These are phyloP conservation scores for Furnarius figulus DNA, from an alignment of 2,113 vertebrate genomes.

Conservation along the genomic window DNA sequence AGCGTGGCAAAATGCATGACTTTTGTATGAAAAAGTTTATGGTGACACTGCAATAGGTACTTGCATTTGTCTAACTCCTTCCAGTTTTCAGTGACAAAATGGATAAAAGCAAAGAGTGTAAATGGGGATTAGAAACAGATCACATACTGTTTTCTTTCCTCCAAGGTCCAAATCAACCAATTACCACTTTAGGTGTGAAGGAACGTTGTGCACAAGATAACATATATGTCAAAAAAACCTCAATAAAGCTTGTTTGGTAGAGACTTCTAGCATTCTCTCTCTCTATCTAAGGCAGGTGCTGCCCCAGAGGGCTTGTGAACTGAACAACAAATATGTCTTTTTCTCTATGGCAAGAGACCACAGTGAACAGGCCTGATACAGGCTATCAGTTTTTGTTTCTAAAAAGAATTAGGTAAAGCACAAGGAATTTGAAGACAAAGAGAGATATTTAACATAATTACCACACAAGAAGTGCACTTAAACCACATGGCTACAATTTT, in stretches of 20 bases:
- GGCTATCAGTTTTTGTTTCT: background rate
- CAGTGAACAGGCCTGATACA: background rate
- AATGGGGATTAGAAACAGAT: background rate
- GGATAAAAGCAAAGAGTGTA: background rate
- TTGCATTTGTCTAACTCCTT: background rate
- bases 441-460: background rate
- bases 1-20: background rate
- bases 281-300: background rate
- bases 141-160: accelerated
- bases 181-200: background rate
- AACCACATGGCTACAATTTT: background rate
- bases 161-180: background rate
- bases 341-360: background rate
- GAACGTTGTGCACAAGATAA: background rate
- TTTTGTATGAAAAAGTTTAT: background rate
- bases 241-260: background rate
- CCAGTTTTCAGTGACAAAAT: background rate
- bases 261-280: accelerated
- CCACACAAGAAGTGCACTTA: background rate
- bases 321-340: background rate
- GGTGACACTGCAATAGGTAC: background rate
- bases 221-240: background rate
- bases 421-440: background rate
- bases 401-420: background rate
- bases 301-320: background rate